Percentiles rank a stretch among this genome's conserved stretches.
These are phyloP conservation scores for Cyanoramphus novaezelandiae DNA, from an alignment of 2,113 vertebrate genomes.

Conservation along the genomic window DNA sequence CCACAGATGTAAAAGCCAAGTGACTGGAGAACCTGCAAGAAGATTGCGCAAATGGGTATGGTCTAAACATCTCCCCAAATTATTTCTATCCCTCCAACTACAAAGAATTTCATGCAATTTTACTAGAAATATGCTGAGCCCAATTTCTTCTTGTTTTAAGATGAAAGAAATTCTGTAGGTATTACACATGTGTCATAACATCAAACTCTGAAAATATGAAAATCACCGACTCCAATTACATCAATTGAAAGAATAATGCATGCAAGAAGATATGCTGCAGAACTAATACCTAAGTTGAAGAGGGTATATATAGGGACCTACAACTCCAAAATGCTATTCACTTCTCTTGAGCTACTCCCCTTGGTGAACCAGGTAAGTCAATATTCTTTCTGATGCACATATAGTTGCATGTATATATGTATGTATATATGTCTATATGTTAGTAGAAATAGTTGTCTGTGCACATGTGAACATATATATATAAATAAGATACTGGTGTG, in stretches of 20 bases:
- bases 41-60: background rate
- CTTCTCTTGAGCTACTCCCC: background rate
- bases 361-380: background rate
- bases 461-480: fast-evolving
- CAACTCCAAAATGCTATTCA: fast-evolving
- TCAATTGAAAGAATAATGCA: background rate
- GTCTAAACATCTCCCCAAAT: background rate
- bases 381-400: fast-evolving
- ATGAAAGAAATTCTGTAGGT: background rate
- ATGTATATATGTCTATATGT: fast-evolving
- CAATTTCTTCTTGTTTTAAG: background rate
- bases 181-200: background rate
- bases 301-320: background rate
- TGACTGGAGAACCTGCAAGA: fast-evolving
- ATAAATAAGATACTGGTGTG: background rate
- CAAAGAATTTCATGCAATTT: background rate
- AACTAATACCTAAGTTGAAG: background rate
- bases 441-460: background rate
- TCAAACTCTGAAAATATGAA: background rate
- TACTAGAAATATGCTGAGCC: background rate
- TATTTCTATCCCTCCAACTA: background rate
- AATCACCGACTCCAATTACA: background rate
- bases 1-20: background rate
- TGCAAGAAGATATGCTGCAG: fast-evolving
- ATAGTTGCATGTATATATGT: fast-evolving